Evolutionary conservation across 2,113 vertebrate species (phyloP).

Genomic region (Leptodactylus fuscus): DNA sequence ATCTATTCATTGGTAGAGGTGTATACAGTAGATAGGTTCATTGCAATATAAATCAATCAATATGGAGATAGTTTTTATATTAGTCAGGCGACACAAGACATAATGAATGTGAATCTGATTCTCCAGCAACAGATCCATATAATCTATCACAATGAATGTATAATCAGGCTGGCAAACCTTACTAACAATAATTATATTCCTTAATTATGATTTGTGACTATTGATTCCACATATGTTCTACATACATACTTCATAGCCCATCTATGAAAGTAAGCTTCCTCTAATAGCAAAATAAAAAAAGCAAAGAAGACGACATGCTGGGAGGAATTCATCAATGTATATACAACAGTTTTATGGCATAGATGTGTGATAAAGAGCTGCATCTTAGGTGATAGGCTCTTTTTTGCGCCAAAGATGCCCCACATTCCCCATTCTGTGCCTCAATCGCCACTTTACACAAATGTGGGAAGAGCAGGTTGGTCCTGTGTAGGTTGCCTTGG

Average conservation of each 20-base stretch:
- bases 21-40: constrained; percentile 4
- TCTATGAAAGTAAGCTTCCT: neutral
- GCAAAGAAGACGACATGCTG: too few species aligned
- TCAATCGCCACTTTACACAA: too few species aligned
- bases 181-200: constrained; percentile 43
- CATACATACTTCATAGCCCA: neutral
- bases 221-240: constrained; percentile 15
- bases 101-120: constrained; percentile 42
- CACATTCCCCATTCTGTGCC: too few species aligned
- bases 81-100: neutral
- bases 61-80: constrained; percentile 38
- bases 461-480: too few species aligned
- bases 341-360: too few species aligned
- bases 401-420: too few species aligned
- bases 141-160: constrained; percentile 46
- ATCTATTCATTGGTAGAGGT: neutral
- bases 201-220: constrained; percentile 48
- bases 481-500: too few species aligned
- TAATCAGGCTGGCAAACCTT: constrained; percentile 39
- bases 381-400: too few species aligned
- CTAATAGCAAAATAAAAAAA: neutral
- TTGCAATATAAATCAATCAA: constrained; percentile 37
- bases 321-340: too few species aligned
- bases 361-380: too few species aligned
- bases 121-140: constrained; percentile 16